A percentile compares a stretch with the other conserved stretches of the same genome.
Evolutionary conservation across 2,888 invertebrate genomes (phyloP).

Genomic region (Apamea epomidion): DNA sequence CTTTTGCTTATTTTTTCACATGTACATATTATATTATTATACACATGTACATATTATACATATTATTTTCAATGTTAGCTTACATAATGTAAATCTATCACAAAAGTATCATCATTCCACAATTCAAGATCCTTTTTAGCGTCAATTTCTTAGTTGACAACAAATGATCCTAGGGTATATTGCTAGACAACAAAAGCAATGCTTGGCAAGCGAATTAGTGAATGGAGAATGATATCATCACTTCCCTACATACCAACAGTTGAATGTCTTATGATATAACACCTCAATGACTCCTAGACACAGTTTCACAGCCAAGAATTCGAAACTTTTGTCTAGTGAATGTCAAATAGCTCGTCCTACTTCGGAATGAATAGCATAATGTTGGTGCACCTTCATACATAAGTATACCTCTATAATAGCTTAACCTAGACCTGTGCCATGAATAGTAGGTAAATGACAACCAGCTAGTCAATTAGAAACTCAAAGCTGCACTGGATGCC

Average conservation of each 20-base stretch:
- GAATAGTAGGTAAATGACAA: too few species aligned
- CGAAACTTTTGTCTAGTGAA: constrained; percentile 47
- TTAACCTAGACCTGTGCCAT: neutral
- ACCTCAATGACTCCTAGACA: constrained; percentile 25
- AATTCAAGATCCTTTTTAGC: neutral
- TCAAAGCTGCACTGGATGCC: neutral
- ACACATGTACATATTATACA: too few species aligned
- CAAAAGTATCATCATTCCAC: neutral
- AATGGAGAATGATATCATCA: constrained; percentile 57
- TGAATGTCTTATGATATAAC: constrained; percentile 42
- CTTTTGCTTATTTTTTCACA: too few species aligned
- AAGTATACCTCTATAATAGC: neutral
- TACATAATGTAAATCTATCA: too few species aligned
- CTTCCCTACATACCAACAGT: constrained; percentile 29
- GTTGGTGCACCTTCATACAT: neutral
- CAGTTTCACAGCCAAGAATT: constrained; percentile 48
- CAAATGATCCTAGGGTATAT: neutral
- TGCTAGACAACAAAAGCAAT: constrained; percentile 12
- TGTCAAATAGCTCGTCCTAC: constrained; percentile 41
- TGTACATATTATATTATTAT: too few species aligned
- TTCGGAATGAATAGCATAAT: constrained; percentile 24
- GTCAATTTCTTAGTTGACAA: neutral
- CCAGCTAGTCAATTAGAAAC: neutral
- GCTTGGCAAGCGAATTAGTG: constrained; percentile 33
- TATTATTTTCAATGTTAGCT: too few species aligned